These are phyloP conservation scores for Pan paniscus DNA, from an alignment of 2,113 vertebrate species.

Conservation along the genomic window DNA sequence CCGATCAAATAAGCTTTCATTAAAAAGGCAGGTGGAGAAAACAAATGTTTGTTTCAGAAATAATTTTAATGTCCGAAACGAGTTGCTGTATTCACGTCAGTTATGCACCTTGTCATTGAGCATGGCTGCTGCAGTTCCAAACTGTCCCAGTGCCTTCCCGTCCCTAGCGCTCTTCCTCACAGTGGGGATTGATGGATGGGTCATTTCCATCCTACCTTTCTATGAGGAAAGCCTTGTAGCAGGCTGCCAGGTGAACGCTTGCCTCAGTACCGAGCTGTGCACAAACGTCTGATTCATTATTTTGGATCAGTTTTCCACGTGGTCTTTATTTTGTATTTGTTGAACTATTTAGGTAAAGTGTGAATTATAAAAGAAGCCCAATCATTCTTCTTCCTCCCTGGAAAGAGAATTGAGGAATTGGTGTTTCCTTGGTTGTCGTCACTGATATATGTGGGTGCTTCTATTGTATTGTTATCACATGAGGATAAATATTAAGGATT, in stretches of 20 bases:
- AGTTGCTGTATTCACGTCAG: constrained; percentile 39
- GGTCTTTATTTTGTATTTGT: background rate
- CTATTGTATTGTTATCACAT: background rate
- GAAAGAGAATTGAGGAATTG: background rate
- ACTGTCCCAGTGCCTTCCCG: background rate
- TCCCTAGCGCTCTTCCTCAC: background rate
- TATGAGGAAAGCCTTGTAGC: background rate
- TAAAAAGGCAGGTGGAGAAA: constrained; percentile 75
- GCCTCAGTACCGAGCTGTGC: fast-evolving
- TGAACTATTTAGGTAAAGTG: background rate
- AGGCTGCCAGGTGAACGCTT: background rate
- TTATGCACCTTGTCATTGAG: background rate
- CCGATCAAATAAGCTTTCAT: constrained; percentile 49
- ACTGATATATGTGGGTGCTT: background rate
- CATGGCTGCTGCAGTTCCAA: background rate
- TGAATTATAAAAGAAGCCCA: background rate
- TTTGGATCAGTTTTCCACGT: background rate
- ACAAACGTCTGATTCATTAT: background rate
- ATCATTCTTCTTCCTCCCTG: background rate
- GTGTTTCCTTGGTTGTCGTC: background rate
- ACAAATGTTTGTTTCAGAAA: constrained; percentile 74
- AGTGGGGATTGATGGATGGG: background rate
- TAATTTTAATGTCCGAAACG: constrained; percentile 56
- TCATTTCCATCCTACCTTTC: background rate
- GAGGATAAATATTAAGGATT: background rate